Evolutionary conservation across 2,113 vertebrate genomes (phyloP).

Genomic region (Hyperoodon ampullatus): DNA sequence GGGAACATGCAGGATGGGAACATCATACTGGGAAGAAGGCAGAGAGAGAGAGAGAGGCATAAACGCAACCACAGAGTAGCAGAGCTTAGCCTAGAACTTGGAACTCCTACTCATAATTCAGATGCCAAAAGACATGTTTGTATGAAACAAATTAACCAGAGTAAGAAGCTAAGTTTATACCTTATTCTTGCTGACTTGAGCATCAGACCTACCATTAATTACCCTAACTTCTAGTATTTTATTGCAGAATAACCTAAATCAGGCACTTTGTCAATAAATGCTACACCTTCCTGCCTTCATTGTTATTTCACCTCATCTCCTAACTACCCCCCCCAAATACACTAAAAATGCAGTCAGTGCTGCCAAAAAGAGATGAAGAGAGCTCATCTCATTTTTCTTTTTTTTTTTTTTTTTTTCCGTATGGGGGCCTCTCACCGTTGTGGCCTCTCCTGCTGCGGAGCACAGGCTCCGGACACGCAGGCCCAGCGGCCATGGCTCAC

Average conservation of each 20-base stretch:
- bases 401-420: neutral
- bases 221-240: neutral
- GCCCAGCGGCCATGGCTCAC: too few species aligned
- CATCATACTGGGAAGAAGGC: neutral
- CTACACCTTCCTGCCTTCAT: neutral
- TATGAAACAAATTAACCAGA: neutral
- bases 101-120: neutral
- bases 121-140: neutral
- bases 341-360: neutral
- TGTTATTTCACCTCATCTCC: neutral
- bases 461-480: too few species aligned
- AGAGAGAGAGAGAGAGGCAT: neutral
- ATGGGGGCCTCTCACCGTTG: too few species aligned
- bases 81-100: neutral
- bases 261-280: neutral
- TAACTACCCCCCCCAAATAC: neutral
- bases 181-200: neutral
- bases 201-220: neutral
- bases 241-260: slow-evolving; percentile 11
- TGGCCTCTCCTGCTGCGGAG: too few species aligned
- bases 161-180: neutral
- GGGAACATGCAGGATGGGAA: neutral
- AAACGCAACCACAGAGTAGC: neutral
- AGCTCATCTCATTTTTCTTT: neutral
- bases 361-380: neutral